phyloP scores from a whole-genome alignment of 2,797 vertebrate genomes.

The Nannoperca obscura region DNA sequence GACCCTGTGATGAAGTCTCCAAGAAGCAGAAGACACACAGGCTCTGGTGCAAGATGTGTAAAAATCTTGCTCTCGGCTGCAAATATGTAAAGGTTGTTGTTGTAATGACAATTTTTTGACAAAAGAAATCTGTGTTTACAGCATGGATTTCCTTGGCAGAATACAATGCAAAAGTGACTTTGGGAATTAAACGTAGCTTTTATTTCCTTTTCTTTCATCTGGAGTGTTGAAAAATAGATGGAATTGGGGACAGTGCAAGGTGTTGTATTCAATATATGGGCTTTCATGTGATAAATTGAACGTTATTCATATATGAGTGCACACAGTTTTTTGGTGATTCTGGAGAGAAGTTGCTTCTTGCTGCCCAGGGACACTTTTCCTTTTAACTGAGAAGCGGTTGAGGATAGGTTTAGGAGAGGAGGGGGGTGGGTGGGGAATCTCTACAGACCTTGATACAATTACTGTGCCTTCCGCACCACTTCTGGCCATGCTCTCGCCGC shows the following conservation, averaged over 20 bases:
- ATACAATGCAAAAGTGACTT: slow-evolving; percentile 64
- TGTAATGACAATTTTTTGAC: slow-evolving; percentile 52
- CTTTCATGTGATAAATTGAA: slow-evolving; percentile 92
- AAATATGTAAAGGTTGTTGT: slow-evolving; percentile 59
- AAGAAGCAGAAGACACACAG: slow-evolving; percentile 24
- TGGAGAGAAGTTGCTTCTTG: slow-evolving; percentile 85
- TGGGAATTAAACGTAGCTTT: slow-evolving; percentile 69
- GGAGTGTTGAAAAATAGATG: slow-evolving; percentile 81
- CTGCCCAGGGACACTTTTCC: slow-evolving; percentile 87
- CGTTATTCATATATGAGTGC: slow-evolving; percentile 93
- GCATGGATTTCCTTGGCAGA: slow-evolving; percentile 54
- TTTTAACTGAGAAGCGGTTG: slow-evolving; percentile 89
- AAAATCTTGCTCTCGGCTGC: slow-evolving; percentile 28
- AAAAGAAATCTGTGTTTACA: slow-evolving; percentile 61
- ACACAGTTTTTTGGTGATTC: slow-evolving; percentile 88
- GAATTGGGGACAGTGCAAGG: slow-evolving; percentile 77
- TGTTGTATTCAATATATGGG: slow-evolving; percentile 87
- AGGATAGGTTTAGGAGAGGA: slow-evolving; percentile 68
- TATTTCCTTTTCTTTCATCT: slow-evolving; percentile 63
- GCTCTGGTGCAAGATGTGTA: slow-evolving; percentile 25
- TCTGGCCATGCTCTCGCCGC: slow-evolving; percentile 84
- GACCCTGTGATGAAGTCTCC: slow-evolving; percentile 7
- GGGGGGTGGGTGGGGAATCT: slow-evolving; percentile 82
- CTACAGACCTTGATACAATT: slow-evolving; percentile 93
- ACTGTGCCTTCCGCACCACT: slow-evolving; percentile 88